A percentile compares a stretch with the other conserved stretches of the same genome.
These are phyloP conservation scores for Chaetogeoica ovagalla DNA, from an alignment of 2,888 invertebrate species.

Conservation along the genomic window DNA sequence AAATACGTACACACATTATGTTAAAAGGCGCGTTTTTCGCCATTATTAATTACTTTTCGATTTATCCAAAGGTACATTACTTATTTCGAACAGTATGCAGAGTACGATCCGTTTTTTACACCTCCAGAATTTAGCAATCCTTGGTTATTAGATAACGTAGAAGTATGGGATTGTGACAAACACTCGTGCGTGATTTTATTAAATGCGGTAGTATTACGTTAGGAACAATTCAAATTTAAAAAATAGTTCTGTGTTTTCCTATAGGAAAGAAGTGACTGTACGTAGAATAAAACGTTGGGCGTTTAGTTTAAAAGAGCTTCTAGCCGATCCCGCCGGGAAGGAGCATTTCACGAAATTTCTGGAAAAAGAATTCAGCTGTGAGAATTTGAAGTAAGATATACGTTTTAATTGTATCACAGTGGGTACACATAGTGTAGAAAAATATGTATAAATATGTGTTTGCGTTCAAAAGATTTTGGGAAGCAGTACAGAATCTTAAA, in stretches of 20 bases:
- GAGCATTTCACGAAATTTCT: slow-evolving; percentile 96
- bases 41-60: neutral
- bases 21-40: neutral
- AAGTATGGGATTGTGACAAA: slow-evolving; percentile 97
- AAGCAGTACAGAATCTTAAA: slow-evolving; percentile 91
- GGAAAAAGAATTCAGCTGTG: slow-evolving; percentile 97
- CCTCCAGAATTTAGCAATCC: slow-evolving; percentile 94
- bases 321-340: slow-evolving; percentile 91
- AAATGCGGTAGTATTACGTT: neutral
- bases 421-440: neutral
- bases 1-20: neutral
- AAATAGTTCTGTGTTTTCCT: slow-evolving; percentile 53
- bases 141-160: slow-evolving; percentile 93
- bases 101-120: slow-evolving; percentile 94
- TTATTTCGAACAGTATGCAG: slow-evolving; percentile 93
- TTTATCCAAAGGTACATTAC: slow-evolving; percentile 70
- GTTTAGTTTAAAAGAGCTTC: slow-evolving; percentile 90
- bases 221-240: slow-evolving; percentile 26
- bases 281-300: slow-evolving; percentile 96
- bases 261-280: slow-evolving; percentile 87
- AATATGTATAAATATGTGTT: neutral
- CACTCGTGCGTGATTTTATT: slow-evolving; percentile 67
- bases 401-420: neutral
- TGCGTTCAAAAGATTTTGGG: slow-evolving; percentile 77
- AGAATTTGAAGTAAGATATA: slow-evolving; percentile 84